Base-by-base conservation (phyloP, 2,888 invertebrate genomes). In the Drosophila pullipes region DNA sequence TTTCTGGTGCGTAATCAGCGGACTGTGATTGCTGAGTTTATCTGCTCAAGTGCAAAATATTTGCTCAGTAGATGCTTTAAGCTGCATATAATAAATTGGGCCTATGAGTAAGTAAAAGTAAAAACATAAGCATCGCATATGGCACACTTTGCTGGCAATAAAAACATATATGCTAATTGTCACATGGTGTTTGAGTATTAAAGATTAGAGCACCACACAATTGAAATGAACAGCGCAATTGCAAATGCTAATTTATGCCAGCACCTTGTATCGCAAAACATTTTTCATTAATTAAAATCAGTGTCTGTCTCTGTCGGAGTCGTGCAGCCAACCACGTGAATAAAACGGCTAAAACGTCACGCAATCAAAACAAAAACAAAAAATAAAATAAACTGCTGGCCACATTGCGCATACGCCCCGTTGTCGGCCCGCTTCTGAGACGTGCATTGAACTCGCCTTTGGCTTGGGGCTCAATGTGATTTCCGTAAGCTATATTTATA, bases 401-500 rank as follows among this genome's bases (percentile, higher is more conserved):
- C 59, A 72, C 47, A 76, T 68, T 82, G 72, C 80, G 52, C 83
- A 79, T 81, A 79, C 83, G 78, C 74, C 79, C 64, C 70, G 55
- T 54, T 55, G 35, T 44, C 55, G 22, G 25, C 30, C 18, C 33
- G 55, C 18, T 54, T 58, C 53, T 31, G 47, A 31, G 53, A 41
- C 90, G 85, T 90, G 76, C 85, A 83, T 83, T 85, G 85, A 85
- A 85, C 85, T 61, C 73, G 47, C 74, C 75, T 77, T 55, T 60
- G 70, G 33, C 75, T 58, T 63, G 70, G 25, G 70, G 52, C 41
- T 74, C 80, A 82, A 79, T 74, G 73, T 67, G 67, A 82, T 69
- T 73, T 64, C 86, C 83, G 90, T 76, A 81, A 76, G 66, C 74
- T 44, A 58, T 66, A 58, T 44, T 61, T 18, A 49, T 4, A 25